Percentiles rank a stretch among this genome's conserved stretches.
Evolutionary conservation across 2,113 vertebrate species (phyloP).

Genomic region (Neofelis nebulosa): DNA sequence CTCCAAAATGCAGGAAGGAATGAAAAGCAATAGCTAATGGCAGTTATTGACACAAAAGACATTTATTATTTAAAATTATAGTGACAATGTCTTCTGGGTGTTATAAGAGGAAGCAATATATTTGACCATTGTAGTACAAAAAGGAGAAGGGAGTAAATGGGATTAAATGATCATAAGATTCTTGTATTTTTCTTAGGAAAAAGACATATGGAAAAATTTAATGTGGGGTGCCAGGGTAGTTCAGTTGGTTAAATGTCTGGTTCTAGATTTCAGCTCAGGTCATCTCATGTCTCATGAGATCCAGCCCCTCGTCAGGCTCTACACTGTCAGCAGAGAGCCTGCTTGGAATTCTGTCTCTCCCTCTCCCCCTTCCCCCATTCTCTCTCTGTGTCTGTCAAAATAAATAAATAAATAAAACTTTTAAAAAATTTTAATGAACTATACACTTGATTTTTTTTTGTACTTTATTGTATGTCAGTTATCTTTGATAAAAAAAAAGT

Average conservation of each 20-base stretch:
- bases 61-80: neutral
- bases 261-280: too few species aligned
- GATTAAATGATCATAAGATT: neutral
- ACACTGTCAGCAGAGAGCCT: too few species aligned
- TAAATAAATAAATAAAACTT: too few species aligned
- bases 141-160: neutral
- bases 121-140: neutral
- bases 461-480: neutral
- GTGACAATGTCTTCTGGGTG: neutral
- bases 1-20: neutral
- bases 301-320: too few species aligned
- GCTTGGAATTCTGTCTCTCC: too few species aligned
- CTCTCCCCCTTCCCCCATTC: too few species aligned
- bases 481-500: neutral
- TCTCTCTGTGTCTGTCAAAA: too few species aligned
- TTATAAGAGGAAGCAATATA: neutral
- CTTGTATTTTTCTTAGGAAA: constrained; percentile 19
- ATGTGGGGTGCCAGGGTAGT: too few species aligned
- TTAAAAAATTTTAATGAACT: neutral
- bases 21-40: neutral
- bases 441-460: neutral
- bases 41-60: neutral
- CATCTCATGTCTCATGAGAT: too few species aligned
- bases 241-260: too few species aligned
- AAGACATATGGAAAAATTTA: neutral